Conservation (phyloP, 2,888 invertebrate genomes). For the Calameuta pallipes region DNA sequence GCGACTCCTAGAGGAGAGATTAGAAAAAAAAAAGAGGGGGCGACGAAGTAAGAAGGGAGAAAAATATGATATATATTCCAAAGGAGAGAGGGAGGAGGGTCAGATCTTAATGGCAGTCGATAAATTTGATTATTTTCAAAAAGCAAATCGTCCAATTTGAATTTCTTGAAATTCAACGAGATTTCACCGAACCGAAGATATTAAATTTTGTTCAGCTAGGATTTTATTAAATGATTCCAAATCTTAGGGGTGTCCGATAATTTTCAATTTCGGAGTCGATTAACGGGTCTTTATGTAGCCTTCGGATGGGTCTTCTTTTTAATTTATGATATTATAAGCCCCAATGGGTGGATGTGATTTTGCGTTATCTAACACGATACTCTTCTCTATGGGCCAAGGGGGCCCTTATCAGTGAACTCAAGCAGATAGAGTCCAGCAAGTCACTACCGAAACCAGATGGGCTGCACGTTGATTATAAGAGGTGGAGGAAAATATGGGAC, state of each 20-base stretch:
- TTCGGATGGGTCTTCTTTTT: neutral
- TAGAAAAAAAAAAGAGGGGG: neutral
- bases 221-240: neutral
- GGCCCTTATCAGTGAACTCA: neutral
- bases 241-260: neutral
- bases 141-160: neutral
- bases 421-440: neutral
- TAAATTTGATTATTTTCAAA: neutral
- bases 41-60: too few relatives aligned
- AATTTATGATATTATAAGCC: conserved; percentile 19
- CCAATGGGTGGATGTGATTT: conserved; percentile 31
- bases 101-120: neutral
- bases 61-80: neutral
- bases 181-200: neutral
- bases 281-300: neutral
- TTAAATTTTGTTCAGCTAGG: too few relatives aligned
- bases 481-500: neutral
- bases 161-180: neutral
- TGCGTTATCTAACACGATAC: conserved; percentile 27
- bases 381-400: neutral
- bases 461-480: neutral
- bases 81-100: neutral
- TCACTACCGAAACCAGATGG: neutral
- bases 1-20: too few relatives aligned
- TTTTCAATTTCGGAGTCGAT: neutral